A percentile compares a stretch with the other conserved stretches of the same genome.
phyloP scores from a whole-genome alignment of 2,888 invertebrate species.

The Aphodius sticticus region DNA sequence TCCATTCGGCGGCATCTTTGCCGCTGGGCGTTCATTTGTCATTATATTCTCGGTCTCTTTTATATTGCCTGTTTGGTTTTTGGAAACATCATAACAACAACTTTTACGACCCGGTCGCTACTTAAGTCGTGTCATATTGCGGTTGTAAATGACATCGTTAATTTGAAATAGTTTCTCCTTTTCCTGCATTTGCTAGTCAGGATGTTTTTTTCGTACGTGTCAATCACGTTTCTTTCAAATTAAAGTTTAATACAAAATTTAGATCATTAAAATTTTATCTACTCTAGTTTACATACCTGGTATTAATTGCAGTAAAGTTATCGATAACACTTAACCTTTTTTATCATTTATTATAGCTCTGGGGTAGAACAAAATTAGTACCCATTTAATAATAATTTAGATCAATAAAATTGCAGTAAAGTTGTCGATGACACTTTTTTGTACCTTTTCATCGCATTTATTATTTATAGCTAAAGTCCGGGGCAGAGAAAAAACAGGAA shows the following conservation, averaged over 20 bases:
- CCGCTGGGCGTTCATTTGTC: neutral
- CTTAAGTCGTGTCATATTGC: neutral
- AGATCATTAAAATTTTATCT: too few relatives aligned
- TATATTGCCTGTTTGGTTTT: neutral
- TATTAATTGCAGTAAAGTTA: too few relatives aligned
- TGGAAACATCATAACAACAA: neutral
- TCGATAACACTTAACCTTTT: too few relatives aligned
- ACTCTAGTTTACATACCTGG: too few relatives aligned
- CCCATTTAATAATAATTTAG: too few relatives aligned
- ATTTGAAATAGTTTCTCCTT: neutral
- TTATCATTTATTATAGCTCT: too few relatives aligned
- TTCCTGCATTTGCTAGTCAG: neutral
- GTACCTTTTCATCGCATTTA: too few relatives aligned
- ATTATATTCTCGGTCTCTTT: neutral
- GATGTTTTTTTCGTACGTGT: neutral
- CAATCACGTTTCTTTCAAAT: neutral
- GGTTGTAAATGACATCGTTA: slow-evolving; percentile 4
- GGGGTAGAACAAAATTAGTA: too few relatives aligned
- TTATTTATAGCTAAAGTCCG: too few relatives aligned
- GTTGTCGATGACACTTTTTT: too few relatives aligned
- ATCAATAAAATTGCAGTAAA: too few relatives aligned
- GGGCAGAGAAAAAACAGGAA: too few relatives aligned
- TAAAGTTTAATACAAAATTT: neutral
- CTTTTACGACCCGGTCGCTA: neutral
- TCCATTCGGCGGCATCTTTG: neutral